Evolutionary conservation across 1,140 invertebrate genomes (phyloP), one percentile per base, ranked within the genome.

Genomic region (Grapholita molesta): DNA sequence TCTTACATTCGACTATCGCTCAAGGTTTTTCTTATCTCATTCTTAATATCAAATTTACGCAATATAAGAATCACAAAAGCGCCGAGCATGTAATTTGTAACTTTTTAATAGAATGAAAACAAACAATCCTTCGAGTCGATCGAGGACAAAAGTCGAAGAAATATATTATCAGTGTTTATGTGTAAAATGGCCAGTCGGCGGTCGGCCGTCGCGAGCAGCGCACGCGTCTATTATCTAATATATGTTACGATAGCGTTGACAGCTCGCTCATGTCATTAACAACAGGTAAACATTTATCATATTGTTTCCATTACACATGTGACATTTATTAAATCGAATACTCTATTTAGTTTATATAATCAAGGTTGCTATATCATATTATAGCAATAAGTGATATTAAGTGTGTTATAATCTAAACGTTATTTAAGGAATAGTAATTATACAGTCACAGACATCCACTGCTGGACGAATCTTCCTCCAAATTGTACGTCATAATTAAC

Each of bases 121-220:
- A 48, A 18, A 48, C 42, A 18, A 48, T 61, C 24, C 55, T 28
- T 61, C 28, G 12, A 61, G 25, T 61, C 23, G 18, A 61, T 61
- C 53, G 55, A 61, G 55, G 55, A 61, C 55, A 61, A 25, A n/a
- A 57, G 53, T 25, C 53, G 28, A 11, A 61, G 55, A 28, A 61
- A 61, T 61, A 57, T 57, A 30, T 61, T 61, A 61, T 61, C 55
- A 61, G 28, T 28, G 24, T 25, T 24, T 53, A 9, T 55, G 9
- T 21, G 21, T 15, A 12, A n/a, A 30, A 15, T 6, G 6, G 55
- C 30, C 24, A 61, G 25, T 28, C 12, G 24, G 12, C 25, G 25
- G 53, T 2, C 55, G 25, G 4, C 25, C 12, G 55, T 61, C 55
- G 55, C 24, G 55, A 12, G 9, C 12, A 1, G 24, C 55, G 55